Base-by-base conservation (phyloP, 2,113 vertebrate genomes). In the Myodes glareolus region DNA sequence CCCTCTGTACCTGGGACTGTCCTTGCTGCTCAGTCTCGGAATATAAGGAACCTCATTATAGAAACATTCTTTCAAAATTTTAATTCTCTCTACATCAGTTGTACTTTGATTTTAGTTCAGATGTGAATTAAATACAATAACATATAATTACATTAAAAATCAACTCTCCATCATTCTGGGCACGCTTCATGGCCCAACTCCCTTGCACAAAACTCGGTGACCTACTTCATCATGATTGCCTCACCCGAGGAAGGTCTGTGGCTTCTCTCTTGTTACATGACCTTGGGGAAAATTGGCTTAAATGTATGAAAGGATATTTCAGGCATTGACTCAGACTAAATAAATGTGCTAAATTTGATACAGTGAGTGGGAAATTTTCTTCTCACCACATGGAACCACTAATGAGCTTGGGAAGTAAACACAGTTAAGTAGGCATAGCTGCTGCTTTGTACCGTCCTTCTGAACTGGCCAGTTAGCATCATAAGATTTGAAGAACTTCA, bases 261-360 rank as follows among this genome's bases (percentile, higher is more conserved):
- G 80, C 96, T 97, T 96, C 67, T 95, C 7, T 95, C 92, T 94
- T 97, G 73, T 86, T 95, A 55, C 70, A 77, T 96, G 91, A 97
- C 97, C 97, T 98, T 97, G 96, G 91, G 77, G 93, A 94, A 97
- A 95, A 97, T 96, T 97, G 96, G 89, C 94, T 97, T 97, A 96
- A 96, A 91, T 70, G 31, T 96, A 90, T 96, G 92, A 97, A 97
- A 97, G 91, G 91, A 95, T 97, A 93, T 98, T 97, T 97, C 95
- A 96, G 82, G 89, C 89, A 87, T 61, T 97, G 92, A 98, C 92
- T 97, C 90, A 96, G 94, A 95, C 95, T 96, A 97, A 97, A 96
- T 97, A 97, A 97, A 97, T 97, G 96, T 97, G 92, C 97, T 97
- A 96, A 97, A 98, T 98, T 97, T 97, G 97, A 97, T 96, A 92